These are phyloP conservation scores for Mycteria americana DNA, from an alignment of 2,797 vertebrate species.

Conservation along the genomic window DNA sequence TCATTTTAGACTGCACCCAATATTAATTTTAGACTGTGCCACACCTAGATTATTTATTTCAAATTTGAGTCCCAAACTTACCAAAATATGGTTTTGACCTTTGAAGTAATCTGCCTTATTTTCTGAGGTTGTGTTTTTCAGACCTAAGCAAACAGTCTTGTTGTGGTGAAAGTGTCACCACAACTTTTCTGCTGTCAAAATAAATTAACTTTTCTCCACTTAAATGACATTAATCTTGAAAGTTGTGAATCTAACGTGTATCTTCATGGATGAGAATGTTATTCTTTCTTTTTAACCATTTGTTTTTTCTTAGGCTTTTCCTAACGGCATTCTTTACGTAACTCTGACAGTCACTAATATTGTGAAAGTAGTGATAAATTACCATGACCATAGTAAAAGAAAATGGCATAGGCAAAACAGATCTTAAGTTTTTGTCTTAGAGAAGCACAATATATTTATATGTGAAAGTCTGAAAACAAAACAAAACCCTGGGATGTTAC, in stretches of 20 bases:
- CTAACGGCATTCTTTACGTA: neutral
- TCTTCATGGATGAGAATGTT: neutral
- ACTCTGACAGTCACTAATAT: neutral
- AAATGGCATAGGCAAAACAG: neutral
- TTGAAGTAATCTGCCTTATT: neutral
- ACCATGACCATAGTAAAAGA: neutral
- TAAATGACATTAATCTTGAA: neutral
- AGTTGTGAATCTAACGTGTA: neutral
- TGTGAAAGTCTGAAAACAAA: neutral
- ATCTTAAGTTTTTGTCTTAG: neutral
- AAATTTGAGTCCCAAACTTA: neutral
- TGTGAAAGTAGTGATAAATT: neutral
- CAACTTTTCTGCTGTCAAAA: neutral
- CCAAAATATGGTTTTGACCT: neutral
- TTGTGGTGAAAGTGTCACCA: neutral
- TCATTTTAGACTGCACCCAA: neutral
- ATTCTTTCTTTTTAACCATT: neutral
- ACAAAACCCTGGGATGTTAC: neutral
- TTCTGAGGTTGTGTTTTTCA: neutral
- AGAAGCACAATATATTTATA: neutral
- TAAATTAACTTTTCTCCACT: neutral
- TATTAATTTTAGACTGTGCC: neutral
- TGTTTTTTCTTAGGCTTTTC: neutral
- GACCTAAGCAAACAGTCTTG: neutral
- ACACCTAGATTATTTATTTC: neutral